A percentile compares a stretch with the other conserved stretches of the same genome.
Conservation (phyloP, 2,797 vertebrate genomes). For the Steatocranus sp. region DNA sequence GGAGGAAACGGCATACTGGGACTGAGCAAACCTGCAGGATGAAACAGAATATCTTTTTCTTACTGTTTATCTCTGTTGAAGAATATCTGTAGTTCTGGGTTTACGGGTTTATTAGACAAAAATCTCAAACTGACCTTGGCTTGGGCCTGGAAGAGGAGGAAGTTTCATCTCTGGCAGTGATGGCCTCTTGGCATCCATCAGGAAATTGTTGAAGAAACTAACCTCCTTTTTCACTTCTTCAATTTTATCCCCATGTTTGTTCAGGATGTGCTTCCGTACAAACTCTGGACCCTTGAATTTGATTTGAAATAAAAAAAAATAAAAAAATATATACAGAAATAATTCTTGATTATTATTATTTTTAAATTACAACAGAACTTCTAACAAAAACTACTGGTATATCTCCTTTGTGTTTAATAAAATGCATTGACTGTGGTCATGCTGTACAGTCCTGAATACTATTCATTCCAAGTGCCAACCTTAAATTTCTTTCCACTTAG, state of each 20-base stretch:
- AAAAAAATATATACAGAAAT: background rate
- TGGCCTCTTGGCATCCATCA: conserved; percentile 89
- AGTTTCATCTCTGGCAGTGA: conserved; percentile 88
- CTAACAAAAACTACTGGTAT: background rate
- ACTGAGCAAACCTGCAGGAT: conserved; percentile 75
- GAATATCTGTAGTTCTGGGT: background rate
- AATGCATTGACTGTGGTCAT: background rate
- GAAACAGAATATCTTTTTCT: background rate
- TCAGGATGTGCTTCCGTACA: conserved; percentile 92
- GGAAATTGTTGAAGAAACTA: conserved; percentile 89
- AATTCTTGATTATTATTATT: background rate
- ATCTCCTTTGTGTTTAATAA: background rate
- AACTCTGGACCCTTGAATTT: conserved; percentile 86
- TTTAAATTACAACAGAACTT: background rate
- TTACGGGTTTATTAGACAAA: background rate
- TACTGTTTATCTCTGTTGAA: background rate
- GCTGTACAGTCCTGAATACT: background rate
- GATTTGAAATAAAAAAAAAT: background rate
- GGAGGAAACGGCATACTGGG: conserved; percentile 86
- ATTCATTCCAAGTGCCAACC: conserved; percentile 54
- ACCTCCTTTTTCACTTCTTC: conserved; percentile 95
- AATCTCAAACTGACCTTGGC: conserved; percentile 70
- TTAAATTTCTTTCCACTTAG: conserved; percentile 94
- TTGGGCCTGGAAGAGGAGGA: conserved; percentile 79
- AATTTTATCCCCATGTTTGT: conserved; percentile 92